A percentile compares a stretch with the other conserved stretches of the same genome.
These are phyloP conservation scores for Timandra comae DNA, from an alignment of 2,888 invertebrate species.

Conservation along the genomic window DNA sequence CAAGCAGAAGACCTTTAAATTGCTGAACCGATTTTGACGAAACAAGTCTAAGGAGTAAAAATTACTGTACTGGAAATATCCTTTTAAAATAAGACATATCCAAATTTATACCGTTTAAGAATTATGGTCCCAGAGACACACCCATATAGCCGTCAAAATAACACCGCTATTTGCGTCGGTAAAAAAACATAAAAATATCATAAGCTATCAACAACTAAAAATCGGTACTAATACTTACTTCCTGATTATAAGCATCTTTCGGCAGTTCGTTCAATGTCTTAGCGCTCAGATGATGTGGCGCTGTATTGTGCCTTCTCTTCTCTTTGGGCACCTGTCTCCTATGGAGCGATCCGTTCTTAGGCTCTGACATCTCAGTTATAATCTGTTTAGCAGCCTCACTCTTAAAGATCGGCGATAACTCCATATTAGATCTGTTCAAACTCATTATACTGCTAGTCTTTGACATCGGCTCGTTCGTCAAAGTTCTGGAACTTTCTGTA, in stretches of 20 bases:
- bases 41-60: too few relatives aligned
- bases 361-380: constrained; percentile 85
- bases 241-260: constrained; percentile 58
- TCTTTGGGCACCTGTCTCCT: constrained; percentile 86
- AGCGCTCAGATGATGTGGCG: constrained; percentile 84
- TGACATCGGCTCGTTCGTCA: constrained; percentile 63
- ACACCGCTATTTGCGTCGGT: too few relatives aligned
- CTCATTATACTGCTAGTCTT: constrained; percentile 69
- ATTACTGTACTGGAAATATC: too few relatives aligned
- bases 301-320: constrained; percentile 91
- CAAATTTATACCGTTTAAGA: too few relatives aligned
- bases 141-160: too few relatives aligned
- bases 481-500: constrained; percentile 61
- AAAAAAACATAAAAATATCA: background rate
- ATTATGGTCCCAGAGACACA: too few relatives aligned
- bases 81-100: too few relatives aligned
- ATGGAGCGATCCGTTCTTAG: constrained; percentile 76
- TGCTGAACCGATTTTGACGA: too few relatives aligned
- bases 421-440: constrained; percentile 62
- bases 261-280: constrained; percentile 78
- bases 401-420: constrained; percentile 88
- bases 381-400: constrained; percentile 92
- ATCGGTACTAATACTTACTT: constrained; percentile 52
- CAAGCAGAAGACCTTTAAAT: too few relatives aligned
- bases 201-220: background rate